A percentile compares a stretch with the other conserved stretches of the same genome.
Evolutionary conservation across 2,888 invertebrate genomes (phyloP).

Genomic region (Osedax frankpressi): DNA sequence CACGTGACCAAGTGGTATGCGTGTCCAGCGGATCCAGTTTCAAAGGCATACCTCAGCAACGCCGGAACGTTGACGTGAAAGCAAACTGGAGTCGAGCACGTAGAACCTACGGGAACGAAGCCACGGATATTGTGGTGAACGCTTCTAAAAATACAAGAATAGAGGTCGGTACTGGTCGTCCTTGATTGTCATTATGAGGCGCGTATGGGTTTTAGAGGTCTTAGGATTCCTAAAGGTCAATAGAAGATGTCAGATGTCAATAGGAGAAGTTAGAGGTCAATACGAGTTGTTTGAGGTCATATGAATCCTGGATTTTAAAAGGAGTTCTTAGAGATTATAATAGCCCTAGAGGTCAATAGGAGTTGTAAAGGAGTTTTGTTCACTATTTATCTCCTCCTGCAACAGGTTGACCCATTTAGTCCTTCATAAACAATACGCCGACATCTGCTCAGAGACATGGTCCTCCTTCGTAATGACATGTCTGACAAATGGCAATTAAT

Average conservation of each 20-base stretch:
- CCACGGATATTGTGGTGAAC: conserved; percentile 40
- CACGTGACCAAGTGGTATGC: conserved; percentile 41
- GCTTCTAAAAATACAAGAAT: conserved; percentile 36
- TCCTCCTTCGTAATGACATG: neutral
- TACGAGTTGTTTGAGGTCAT: too few species aligned
- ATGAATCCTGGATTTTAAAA: too few species aligned
- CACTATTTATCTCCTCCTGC: neutral
- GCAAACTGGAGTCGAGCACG: conserved; percentile 46
- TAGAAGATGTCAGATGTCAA: too few species aligned
- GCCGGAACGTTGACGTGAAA: conserved; percentile 39
- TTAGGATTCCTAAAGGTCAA: too few species aligned
- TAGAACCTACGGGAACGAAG: conserved; percentile 39
- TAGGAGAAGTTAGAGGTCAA: too few species aligned
- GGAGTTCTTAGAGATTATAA: too few species aligned
- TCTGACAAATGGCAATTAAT: too few species aligned
- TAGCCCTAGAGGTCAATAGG: too few species aligned
- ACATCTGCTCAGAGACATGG: neutral
- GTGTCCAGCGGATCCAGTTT: conserved; percentile 39
- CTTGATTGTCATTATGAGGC: too few species aligned
- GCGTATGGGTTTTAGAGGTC: too few species aligned
- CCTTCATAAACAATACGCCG: conserved; percentile 34
- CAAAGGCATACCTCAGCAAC: conserved; percentile 31
- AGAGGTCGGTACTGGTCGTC: conserved; percentile 32
- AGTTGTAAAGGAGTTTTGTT: too few species aligned
- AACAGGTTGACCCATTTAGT: conserved; percentile 44